These are phyloP conservation scores for Nemotelus pantherinus DNA, from an alignment of 2,888 invertebrate species.

Conservation along the genomic window DNA sequence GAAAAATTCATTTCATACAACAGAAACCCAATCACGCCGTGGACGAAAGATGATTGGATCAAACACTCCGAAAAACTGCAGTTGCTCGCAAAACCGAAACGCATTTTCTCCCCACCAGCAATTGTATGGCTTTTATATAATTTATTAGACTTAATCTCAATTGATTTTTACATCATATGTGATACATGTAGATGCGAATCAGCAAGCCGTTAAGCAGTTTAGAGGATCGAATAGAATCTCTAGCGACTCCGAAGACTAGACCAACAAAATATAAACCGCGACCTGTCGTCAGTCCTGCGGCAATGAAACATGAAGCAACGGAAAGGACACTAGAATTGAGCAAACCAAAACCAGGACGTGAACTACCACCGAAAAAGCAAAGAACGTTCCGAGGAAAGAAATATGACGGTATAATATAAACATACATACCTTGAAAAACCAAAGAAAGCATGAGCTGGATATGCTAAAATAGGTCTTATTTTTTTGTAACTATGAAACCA, in stretches of 20 bases:
- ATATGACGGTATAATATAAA: conserved; percentile 17
- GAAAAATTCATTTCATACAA: conserved; percentile 53
- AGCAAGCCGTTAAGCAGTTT: conserved; percentile 22
- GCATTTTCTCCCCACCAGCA: conserved; percentile 49
- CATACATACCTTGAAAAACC: too few species aligned
- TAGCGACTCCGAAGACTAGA: conserved; percentile 59
- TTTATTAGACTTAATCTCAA: neutral
- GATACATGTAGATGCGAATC: conserved; percentile 6
- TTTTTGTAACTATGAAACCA: too few species aligned
- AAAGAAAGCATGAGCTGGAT: too few species aligned
- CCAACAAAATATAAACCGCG: neutral
- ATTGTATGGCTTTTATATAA: conserved; percentile 51
- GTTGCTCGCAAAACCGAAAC: conserved; percentile 58
- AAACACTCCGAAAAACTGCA: conserved; percentile 55
- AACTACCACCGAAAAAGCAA: conserved; percentile 12
- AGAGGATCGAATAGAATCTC: conserved; percentile 51
- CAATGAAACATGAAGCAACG: conserved; percentile 62
- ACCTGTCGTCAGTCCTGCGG: conserved; percentile 59
- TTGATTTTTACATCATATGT: neutral
- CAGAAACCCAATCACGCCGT: conserved; percentile 55
- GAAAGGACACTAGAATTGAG: conserved; percentile 62
- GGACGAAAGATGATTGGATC: conserved; percentile 55
- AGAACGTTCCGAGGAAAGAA: conserved; percentile 33
- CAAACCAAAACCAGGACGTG: conserved; percentile 55
- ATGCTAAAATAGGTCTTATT: too few species aligned